A percentile compares a stretch with the other conserved stretches of the same genome.
These are phyloP conservation scores for Noctilio leporinus DNA, from an alignment of 2,113 vertebrate species.

Conservation along the genomic window DNA sequence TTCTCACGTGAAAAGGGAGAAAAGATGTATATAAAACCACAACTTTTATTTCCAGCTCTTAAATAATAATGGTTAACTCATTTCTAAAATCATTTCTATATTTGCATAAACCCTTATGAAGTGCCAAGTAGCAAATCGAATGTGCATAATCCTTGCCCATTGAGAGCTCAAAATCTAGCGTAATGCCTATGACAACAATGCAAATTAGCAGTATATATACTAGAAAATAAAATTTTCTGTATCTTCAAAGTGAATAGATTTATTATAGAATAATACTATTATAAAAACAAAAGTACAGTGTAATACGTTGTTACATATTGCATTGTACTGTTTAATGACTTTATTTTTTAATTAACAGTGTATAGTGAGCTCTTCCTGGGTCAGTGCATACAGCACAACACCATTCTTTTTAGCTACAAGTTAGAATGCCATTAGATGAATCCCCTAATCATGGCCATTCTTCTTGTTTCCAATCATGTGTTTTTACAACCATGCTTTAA, in stretches of 20 bases:
- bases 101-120: background rate
- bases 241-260: background rate
- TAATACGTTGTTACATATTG: background rate
- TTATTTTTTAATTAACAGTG: background rate
- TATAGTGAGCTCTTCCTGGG: background rate
- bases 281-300: background rate
- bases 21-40: background rate
- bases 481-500: background rate
- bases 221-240: background rate
- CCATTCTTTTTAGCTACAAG: background rate
- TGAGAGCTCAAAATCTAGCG: background rate
- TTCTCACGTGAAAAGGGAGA: background rate
- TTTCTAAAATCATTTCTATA: background rate
- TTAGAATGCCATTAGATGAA: background rate
- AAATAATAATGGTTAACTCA: background rate
- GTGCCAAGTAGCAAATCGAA: background rate
- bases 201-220: background rate
- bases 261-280: background rate
- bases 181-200: background rate
- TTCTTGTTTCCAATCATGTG: background rate
- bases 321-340: background rate
- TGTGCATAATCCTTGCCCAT: background rate
- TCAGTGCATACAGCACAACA: background rate
- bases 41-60: background rate
- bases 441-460: background rate